These are phyloP conservation scores for Furcula furcula DNA, from an alignment of 2,888 invertebrate genomes.

Conservation along the genomic window DNA sequence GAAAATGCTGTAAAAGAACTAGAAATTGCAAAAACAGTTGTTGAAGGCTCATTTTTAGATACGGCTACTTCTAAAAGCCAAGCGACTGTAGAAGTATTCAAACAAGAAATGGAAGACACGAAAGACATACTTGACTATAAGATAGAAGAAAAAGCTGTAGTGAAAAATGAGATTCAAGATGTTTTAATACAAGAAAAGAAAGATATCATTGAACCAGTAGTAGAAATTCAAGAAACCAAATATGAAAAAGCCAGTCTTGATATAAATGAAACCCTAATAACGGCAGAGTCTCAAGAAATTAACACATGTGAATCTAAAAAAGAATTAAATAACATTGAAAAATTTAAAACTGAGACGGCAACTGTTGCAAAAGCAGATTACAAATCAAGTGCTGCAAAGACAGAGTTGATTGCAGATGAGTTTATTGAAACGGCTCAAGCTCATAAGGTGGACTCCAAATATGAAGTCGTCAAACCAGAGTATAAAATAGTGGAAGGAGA, in stretches of 20 bases:
- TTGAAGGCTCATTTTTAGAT: constrained; percentile 27
- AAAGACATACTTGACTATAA: constrained; percentile 22
- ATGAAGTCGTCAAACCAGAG: constrained; percentile 4
- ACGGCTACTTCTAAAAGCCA: constrained; percentile 22
- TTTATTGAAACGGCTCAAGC: constrained; percentile 1
- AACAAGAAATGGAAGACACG: constrained; percentile 20
- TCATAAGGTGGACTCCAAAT: background rate
- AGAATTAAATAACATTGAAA: constrained; percentile 12
- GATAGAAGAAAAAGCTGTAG: constrained; percentile 18
- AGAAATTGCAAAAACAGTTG: constrained; percentile 23
- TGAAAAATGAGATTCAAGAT: constrained; percentile 17
- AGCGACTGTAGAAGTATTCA: constrained; percentile 22
- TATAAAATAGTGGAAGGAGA: constrained; percentile 17
- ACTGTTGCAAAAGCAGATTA: constrained; percentile 1
- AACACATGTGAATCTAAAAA: constrained; percentile 16
- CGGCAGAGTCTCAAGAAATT: constrained; percentile 16
- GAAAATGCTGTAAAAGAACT: constrained; percentile 26
- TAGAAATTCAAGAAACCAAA: constrained; percentile 23
- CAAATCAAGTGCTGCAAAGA: constrained; percentile 1
- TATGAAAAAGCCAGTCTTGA: constrained; percentile 27
- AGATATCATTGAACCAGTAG: constrained; percentile 24
- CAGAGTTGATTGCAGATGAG: background rate
- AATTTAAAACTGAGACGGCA: constrained; percentile 9
- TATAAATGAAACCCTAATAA: constrained; percentile 23
- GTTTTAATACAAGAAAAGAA: constrained; percentile 19